phyloP scores from a whole-genome alignment of 2,888 invertebrate genomes.

The Lysandra coridon region DNA sequence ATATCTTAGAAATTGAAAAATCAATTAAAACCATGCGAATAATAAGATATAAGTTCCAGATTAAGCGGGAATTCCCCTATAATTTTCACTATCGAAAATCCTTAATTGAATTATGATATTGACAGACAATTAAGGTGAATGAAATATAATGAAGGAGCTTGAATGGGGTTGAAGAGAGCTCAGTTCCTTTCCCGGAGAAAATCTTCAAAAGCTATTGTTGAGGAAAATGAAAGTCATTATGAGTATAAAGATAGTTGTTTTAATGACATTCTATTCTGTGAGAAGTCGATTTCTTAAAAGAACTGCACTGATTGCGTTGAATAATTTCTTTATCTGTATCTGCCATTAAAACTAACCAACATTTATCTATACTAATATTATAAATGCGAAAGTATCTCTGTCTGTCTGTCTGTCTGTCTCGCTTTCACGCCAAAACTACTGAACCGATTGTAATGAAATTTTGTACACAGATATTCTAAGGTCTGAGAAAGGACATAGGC shows the following conservation, averaged over 20 bases:
- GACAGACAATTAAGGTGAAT: slow-evolving; percentile 52
- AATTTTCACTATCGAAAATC: slow-evolving; percentile 3
- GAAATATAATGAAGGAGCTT: slow-evolving; percentile 59
- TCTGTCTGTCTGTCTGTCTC: too few relatives aligned
- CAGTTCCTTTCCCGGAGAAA: neutral
- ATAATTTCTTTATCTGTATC: too few relatives aligned
- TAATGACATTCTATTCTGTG: neutral
- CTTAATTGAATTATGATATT: slow-evolving; percentile 27
- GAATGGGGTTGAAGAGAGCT: slow-evolving; percentile 39
- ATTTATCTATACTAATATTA: too few relatives aligned
- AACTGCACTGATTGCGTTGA: neutral
- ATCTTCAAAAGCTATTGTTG: slow-evolving; percentile 19
- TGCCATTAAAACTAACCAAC: too few relatives aligned
- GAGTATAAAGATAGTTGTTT: slow-evolving; percentile 2
- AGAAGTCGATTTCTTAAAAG: neutral
- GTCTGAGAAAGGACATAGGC: too few relatives aligned
- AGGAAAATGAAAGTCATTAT: slow-evolving; percentile 12
- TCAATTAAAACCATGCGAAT: neutral
- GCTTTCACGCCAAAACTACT: too few relatives aligned
- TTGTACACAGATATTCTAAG: too few relatives aligned
- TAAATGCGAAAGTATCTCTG: too few relatives aligned
- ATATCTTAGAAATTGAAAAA: neutral
- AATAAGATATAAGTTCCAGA: neutral
- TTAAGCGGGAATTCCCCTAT: neutral
- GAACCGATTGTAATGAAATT: too few relatives aligned